Evolutionary conservation across 2,113 vertebrate species (phyloP).

Genomic region (Condylura cristata): DNA sequence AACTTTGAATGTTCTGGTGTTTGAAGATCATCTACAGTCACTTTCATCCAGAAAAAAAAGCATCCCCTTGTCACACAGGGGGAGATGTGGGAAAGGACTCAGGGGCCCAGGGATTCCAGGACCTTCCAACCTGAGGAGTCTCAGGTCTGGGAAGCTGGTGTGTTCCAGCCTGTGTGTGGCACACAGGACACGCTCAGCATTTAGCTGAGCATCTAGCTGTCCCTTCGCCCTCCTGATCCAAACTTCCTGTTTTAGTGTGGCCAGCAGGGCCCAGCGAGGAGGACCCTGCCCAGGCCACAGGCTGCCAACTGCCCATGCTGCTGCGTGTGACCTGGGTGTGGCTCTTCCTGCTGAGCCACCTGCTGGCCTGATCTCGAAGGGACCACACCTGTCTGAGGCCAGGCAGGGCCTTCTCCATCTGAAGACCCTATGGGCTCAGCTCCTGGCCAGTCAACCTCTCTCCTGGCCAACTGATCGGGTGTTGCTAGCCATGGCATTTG

Average conservation of each 20-base stretch:
- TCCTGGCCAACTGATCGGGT: neutral
- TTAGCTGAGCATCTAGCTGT: neutral
- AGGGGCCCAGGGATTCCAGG: neutral
- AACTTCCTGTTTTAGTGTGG: neutral
- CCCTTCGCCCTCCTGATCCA: neutral
- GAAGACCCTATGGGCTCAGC: neutral
- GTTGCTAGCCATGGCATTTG: no score
- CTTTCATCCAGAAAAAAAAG: neutral
- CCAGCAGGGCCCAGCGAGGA: neutral
- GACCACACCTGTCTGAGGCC: neutral
- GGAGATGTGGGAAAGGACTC: neutral
- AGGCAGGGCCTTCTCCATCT: neutral
- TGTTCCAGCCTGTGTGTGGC: neutral
- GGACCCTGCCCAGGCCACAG: fast-evolving
- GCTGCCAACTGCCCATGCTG: neutral
- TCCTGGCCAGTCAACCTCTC: neutral
- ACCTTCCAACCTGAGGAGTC: neutral
- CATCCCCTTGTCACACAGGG: neutral
- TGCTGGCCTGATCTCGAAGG: neutral
- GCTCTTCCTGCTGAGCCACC: neutral
- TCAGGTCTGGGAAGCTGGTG: neutral
- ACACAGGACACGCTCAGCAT: neutral
- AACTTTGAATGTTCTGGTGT: no score
- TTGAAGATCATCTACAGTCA: neutral
- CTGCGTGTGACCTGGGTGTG: fast-evolving